A percentile compares a stretch with the other conserved stretches of the same genome.
Evolutionary conservation across 2,797 vertebrate genomes (phyloP).

Genomic region (Catharus ustulatus): DNA sequence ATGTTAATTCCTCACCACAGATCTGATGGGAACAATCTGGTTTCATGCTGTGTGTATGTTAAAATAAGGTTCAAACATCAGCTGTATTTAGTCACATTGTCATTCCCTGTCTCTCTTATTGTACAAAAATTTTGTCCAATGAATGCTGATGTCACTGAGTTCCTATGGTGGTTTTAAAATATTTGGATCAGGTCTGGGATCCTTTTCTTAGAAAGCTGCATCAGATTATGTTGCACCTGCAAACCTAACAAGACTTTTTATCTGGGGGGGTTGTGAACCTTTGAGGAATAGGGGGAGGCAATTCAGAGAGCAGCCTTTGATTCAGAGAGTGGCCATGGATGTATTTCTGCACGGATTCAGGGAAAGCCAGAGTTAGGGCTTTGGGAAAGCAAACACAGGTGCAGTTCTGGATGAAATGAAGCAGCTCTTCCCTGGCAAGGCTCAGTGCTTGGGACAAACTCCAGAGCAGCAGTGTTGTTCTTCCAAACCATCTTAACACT

Average conservation of each 20-base stretch:
- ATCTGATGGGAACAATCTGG: not conserved
- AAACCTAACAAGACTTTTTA: not conserved
- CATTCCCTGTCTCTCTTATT: not conserved
- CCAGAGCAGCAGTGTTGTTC: not conserved
- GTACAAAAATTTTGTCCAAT: not conserved
- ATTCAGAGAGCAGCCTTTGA: not conserved
- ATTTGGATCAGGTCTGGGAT: not conserved
- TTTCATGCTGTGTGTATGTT: not conserved
- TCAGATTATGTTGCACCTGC: not conserved
- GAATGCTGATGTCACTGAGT: not conserved
- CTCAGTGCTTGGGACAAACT: not conserved
- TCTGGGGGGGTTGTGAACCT: not conserved
- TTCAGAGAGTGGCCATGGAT: not conserved
- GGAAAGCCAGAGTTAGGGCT: accelerated
- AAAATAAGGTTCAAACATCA: not conserved
- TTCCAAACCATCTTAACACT: not conserved
- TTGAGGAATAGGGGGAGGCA: not conserved
- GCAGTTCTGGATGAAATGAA: not conserved
- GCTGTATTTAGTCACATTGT: not conserved
- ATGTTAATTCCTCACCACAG: not conserved
- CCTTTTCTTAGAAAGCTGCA: not conserved
- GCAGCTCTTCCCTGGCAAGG: not conserved
- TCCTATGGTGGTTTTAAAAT: not conserved
- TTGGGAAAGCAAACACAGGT: not conserved
- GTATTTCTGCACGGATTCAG: not conserved